Evolutionary conservation across 2,888 invertebrate genomes (phyloP).

Genomic region (Salpingus planirostris): DNA sequence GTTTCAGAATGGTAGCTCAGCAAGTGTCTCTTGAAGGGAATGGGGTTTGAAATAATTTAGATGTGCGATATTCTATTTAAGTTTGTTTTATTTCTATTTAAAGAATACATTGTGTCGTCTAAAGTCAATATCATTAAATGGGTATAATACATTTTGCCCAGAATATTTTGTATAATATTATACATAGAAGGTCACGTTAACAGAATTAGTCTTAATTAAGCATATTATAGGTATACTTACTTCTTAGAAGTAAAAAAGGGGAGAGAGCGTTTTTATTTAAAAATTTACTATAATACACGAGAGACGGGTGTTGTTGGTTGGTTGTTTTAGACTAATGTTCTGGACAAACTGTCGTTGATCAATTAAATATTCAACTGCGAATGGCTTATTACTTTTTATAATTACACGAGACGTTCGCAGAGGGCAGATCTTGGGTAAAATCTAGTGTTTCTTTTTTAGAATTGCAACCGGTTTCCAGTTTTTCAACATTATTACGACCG

Average conservation of each 20-base stretch:
- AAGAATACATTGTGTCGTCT: slow-evolving; percentile 44
- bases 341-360: slow-evolving; percentile 34
- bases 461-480: slow-evolving; percentile 35
- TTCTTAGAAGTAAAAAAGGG: slow-evolving; percentile 36
- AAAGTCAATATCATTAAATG: slow-evolving; percentile 42
- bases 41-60: too few relatives aligned
- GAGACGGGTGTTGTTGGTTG: too few relatives aligned
- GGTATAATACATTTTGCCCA: slow-evolving; percentile 36
- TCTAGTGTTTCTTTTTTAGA: slow-evolving; percentile 41
- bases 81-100: slow-evolving; percentile 41
- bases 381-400: slow-evolving; percentile 38
- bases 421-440: slow-evolving; percentile 29
- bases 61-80: slow-evolving; percentile 11
- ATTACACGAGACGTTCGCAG: slow-evolving; percentile 40
- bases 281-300: too few relatives aligned
- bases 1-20: too few relatives aligned
- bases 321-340: too few relatives aligned
- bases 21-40: too few relatives aligned
- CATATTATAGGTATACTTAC: slow-evolving; percentile 30
- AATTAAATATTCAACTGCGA: slow-evolving; percentile 38
- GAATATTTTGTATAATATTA: slow-evolving; percentile 32
- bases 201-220: slow-evolving; percentile 25
- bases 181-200: slow-evolving; percentile 17
- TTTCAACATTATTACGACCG: too few relatives aligned
- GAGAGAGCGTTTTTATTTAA: slow-evolving; percentile 20